A percentile compares a stretch with the other conserved stretches of the same genome.
Conservation (phyloP, 2,113 vertebrate species). For the Emydura subglobosa region DNA sequence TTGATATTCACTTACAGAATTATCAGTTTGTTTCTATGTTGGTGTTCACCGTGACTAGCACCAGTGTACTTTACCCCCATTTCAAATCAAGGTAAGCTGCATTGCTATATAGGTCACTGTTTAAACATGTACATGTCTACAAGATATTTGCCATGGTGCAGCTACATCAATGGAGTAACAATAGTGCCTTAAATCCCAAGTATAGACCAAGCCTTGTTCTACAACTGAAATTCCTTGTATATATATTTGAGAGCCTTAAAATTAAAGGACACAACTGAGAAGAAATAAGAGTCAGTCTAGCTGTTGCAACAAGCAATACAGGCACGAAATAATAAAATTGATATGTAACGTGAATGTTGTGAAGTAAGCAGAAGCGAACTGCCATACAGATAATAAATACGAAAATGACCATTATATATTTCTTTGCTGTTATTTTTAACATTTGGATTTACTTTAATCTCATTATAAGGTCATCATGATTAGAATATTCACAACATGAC, state of each 20-base stretch:
- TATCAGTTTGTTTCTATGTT: too few species aligned
- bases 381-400: neutral
- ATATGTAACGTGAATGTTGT: neutral
- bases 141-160: neutral
- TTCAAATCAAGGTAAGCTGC: neutral
- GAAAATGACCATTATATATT: neutral
- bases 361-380: neutral
- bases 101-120: too few species aligned
- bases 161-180: neutral
- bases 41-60: neutral
- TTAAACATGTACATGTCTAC: neutral
- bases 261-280: constrained; percentile 59
- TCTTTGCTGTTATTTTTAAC: constrained; percentile 6
- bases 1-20: too few species aligned
- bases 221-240: neutral
- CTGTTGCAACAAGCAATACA: constrained; percentile 70
- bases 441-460: constrained; percentile 19
- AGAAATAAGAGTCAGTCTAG: constrained; percentile 64
- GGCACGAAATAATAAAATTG: neutral
- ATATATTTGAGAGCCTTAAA: neutral
- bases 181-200: neutral
- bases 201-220: neutral
- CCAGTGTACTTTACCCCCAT: neutral
- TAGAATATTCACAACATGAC: neutral
- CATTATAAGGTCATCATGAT: neutral